Evolutionary conservation across 2,113 vertebrate genomes (phyloP), one percentile per base, ranked within the genome.

Genomic region (Spea bombifrons): DNA sequence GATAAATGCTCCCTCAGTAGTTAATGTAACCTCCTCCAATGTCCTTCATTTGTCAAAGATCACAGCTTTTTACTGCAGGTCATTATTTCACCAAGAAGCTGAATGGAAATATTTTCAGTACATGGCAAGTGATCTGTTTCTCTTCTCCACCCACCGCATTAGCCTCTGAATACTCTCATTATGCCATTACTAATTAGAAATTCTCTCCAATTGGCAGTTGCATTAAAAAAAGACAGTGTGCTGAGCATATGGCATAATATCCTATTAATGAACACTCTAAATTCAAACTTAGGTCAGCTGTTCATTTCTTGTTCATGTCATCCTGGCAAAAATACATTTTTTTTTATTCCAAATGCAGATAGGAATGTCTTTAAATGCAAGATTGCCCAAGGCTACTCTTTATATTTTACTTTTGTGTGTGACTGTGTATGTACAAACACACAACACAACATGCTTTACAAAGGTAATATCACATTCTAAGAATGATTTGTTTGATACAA

Each of bases 201-300:
- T 94, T 95, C 93, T 96, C 92, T 94, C 94, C 94, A 98, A 96
- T 93, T 95, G 94, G 95, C 88, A 93, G 92, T 95, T 94, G 95
- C 94, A 95, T 96, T 94, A 94, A 92, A 95, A 94, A 85, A 93
- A 95, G 94, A 94, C 93, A 94, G 94, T 95, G 95, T 92, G 92
- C 90, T 83, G 93, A 97, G 95, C 96, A 98, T 98, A 96, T 98
- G 96, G 96, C 92, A 95, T 98, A 97, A 98, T 98, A 98, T 97
- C 95, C 94, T 99, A 99, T 99, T 99, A 98, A 99, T 98, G 97
- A 99, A 98, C 96, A 98, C 95, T 99, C 97, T 99, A 99, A 98
- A 99, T 99, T 98, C 97, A 98, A 98, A 97, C 96, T 94, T 94
- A 93, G 97, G 96, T 98, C 96, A 97, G 95, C 93, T 95, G 94